Conservation (phyloP, 2,888 invertebrate genomes). For the Dusona sp. region DNA sequence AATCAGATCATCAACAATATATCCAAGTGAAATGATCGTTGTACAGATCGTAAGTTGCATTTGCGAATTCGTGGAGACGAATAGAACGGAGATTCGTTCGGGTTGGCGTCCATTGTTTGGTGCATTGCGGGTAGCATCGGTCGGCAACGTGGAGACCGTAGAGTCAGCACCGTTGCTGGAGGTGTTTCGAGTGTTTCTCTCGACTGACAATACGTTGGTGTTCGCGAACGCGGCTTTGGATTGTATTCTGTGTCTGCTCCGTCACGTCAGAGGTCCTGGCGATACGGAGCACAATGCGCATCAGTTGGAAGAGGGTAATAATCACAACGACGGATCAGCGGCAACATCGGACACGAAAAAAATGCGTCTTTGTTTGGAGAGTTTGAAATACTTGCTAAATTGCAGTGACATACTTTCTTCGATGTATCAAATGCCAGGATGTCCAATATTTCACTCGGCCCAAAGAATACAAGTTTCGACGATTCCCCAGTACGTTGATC, state of each 20-base stretch:
- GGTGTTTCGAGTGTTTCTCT: slow-evolving; percentile 97
- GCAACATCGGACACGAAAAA: slow-evolving; percentile 73
- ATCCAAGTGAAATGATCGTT: slow-evolving; percentile 72
- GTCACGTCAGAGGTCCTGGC: slow-evolving; percentile 91
- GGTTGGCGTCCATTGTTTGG: slow-evolving; percentile 99
- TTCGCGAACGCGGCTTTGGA: slow-evolving; percentile 98
- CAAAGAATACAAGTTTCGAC: slow-evolving; percentile 92
- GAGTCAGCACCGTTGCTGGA: slow-evolving; percentile 92
- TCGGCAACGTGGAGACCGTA: slow-evolving; percentile 88
- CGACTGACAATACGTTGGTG: slow-evolving; percentile 96
- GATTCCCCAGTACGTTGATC: slow-evolving; percentile 92
- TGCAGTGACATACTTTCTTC: slow-evolving; percentile 95
- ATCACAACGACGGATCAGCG: background rate
- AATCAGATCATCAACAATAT: slow-evolving; percentile 46
- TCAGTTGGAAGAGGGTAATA: slow-evolving; percentile 67
- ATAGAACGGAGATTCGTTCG: slow-evolving; percentile 95
- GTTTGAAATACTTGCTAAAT: slow-evolving; percentile 93
- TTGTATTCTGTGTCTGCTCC: slow-evolving; percentile 95
- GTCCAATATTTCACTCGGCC: slow-evolving; percentile 96
- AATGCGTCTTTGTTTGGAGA: slow-evolving; percentile 89
- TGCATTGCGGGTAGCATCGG: slow-evolving; percentile 92
- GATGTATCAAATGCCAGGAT: slow-evolving; percentile 98
- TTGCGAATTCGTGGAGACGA: slow-evolving; percentile 98
- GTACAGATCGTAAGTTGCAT: slow-evolving; percentile 96
- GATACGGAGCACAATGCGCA: slow-evolving; percentile 84